Percentiles rank a stretch among this genome's conserved stretches.
Conservation (phyloP, 2,888 invertebrate species). For the Drosophila imparisetae region DNA sequence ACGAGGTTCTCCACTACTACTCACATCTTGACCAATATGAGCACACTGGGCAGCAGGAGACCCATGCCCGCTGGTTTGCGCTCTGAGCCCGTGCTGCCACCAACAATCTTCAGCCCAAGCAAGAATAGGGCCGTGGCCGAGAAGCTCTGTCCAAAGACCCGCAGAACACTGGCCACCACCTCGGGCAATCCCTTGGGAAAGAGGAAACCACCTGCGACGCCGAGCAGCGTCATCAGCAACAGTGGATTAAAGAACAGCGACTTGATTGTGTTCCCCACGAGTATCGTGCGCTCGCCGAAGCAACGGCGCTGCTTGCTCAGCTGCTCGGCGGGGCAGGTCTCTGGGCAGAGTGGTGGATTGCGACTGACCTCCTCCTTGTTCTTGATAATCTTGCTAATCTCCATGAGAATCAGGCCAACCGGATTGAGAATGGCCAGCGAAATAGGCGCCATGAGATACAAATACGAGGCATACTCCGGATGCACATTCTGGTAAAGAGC, state of each 20-base stretch:
- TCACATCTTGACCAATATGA: conserved; percentile 95
- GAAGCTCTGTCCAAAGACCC: conserved; percentile 94
- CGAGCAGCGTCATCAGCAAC: conserved; percentile 96
- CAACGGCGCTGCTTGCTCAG: conserved; percentile 71
- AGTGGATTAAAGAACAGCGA: conserved; percentile 95
- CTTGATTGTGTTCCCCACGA: conserved; percentile 86
- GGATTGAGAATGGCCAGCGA: conserved; percentile 96
- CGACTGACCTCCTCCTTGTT: conserved; percentile 74
- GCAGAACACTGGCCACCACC: conserved; percentile 90
- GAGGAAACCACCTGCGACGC: conserved; percentile 92
- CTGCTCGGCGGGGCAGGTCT: conserved; percentile 78
- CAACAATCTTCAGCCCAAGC: conserved; percentile 96
- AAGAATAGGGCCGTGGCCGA: conserved; percentile 96
- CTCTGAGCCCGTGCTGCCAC: conserved; percentile 89
- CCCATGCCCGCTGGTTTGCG: conserved; percentile 87
- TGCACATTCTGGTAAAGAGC: conserved; percentile 94
- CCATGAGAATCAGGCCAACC: conserved; percentile 94
- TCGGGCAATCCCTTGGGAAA: conserved; percentile 92
- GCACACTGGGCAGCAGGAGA: conserved; percentile 92
- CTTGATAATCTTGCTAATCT: conserved; percentile 87
- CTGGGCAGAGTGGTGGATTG: conserved; percentile 79
- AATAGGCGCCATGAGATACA: conserved; percentile 97
- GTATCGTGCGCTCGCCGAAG: conserved; percentile 75
- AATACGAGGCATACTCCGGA: conserved; percentile 94
- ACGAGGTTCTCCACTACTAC: conserved; percentile 84